phyloP scores from a whole-genome alignment of 2,888 invertebrate genomes.

The Lasioglossum leucozonium region DNA sequence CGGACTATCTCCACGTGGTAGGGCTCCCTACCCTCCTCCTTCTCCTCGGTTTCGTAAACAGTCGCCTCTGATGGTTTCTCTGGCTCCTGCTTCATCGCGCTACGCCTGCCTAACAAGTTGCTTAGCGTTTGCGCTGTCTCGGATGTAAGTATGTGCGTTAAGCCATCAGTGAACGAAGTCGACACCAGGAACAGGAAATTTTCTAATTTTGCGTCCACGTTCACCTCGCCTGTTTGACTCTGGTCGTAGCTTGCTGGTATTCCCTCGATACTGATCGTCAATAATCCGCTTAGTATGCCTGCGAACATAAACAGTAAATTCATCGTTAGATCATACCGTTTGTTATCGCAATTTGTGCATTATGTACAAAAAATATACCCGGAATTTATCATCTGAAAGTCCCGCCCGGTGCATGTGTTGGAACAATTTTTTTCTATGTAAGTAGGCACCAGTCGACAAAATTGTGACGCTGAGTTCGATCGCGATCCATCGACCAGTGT shows the following conservation, averaged over 20 bases:
- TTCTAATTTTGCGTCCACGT: constrained; percentile 90
- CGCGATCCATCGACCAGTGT: no score
- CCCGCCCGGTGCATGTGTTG: background rate
- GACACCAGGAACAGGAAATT: constrained; percentile 90
- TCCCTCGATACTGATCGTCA: constrained; percentile 63
- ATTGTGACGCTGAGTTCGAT: no score
- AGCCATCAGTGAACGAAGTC: constrained; percentile 74
- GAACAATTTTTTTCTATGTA: background rate
- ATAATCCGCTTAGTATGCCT: constrained; percentile 37
- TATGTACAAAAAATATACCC: background rate
- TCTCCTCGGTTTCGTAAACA: constrained; percentile 40
- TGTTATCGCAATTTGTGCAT: background rate
- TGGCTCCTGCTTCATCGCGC: constrained; percentile 29
- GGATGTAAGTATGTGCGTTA: constrained; percentile 78
- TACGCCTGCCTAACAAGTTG: background rate
- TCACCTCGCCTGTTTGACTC: constrained; percentile 91
- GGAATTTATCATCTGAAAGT: background rate
- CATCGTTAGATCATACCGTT: background rate
- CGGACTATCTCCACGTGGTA: constrained; percentile 69
- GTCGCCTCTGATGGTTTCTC: constrained; percentile 30
- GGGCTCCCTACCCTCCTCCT: constrained; percentile 56
- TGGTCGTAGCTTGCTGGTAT: constrained; percentile 87
- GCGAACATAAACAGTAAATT: background rate
- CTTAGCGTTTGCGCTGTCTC: constrained; percentile 70
- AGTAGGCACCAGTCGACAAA: background rate